Evolutionary conservation across 2,888 invertebrate species (phyloP).

Genomic region (Scelioninae gen. 1): DNA sequence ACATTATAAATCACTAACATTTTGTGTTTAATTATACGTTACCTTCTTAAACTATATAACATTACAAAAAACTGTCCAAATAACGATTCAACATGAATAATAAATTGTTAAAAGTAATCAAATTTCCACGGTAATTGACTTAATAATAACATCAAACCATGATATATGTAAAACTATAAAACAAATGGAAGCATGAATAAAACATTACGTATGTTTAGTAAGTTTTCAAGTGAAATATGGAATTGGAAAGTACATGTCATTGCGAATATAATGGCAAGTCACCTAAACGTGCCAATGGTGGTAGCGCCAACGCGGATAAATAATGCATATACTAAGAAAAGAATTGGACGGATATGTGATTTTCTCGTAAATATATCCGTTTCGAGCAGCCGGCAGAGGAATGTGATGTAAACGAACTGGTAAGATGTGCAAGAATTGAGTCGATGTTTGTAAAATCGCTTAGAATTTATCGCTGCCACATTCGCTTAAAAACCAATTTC

Average conservation of each 20-base stretch:
- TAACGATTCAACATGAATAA: too few species aligned
- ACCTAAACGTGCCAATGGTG: conserved; percentile 63
- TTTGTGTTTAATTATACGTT: too few species aligned
- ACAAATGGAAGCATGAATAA: conserved; percentile 33
- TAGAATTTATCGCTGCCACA: conserved; percentile 38
- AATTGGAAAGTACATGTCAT: conserved; percentile 62
- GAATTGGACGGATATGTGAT: conserved; percentile 61
- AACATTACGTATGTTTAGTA: conserved; percentile 22
- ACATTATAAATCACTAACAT: too few species aligned
- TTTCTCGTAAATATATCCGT: conserved; percentile 64
- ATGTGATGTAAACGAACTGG: conserved; percentile 66
- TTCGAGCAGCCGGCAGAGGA: conserved; percentile 35
- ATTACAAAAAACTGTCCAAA: too few species aligned
- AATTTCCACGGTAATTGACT: conserved; percentile 44
- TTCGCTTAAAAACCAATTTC: conserved; percentile 24
- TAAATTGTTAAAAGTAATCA: too few species aligned
- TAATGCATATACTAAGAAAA: conserved; percentile 47
- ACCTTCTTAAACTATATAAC: too few species aligned
- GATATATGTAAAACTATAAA: conserved; percentile 14
- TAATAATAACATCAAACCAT: conserved; percentile 12
- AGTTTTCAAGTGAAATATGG: conserved; percentile 55
- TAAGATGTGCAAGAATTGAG: conserved; percentile 37
- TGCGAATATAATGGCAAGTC: conserved; percentile 40
- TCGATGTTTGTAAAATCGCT: conserved; percentile 43
- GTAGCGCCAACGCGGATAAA: conserved; percentile 62